These are phyloP conservation scores for Caenorhabditis angaria DNA, from an alignment of 2,888 invertebrate genomes.

Conservation along the genomic window DNA sequence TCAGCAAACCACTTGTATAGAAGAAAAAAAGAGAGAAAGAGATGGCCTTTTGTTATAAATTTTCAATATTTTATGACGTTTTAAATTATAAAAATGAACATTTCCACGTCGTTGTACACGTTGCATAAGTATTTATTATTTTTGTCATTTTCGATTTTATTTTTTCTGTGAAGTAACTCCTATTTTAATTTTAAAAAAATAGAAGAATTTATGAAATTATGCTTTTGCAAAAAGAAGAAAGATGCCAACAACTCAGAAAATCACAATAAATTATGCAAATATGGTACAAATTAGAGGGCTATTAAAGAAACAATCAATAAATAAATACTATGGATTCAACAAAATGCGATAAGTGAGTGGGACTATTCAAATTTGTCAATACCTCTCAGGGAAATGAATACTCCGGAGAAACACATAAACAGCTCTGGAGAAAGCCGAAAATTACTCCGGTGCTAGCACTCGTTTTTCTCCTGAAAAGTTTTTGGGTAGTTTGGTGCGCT, in stretches of 20 bases:
- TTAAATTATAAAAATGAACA: too few species aligned
- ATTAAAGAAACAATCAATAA: neutral
- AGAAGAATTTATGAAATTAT: neutral
- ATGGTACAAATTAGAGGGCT: slow-evolving; percentile 3
- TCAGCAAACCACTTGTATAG: slow-evolving; percentile 7
- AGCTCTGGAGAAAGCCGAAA: too few species aligned
- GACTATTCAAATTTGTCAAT: slow-evolving; percentile 4
- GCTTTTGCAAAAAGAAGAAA: neutral
- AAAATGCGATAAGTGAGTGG: slow-evolving; percentile 3
- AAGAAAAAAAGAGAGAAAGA: too few species aligned
- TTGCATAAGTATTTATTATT: too few species aligned
- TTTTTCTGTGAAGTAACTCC: too few species aligned
- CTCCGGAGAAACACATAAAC: too few species aligned
- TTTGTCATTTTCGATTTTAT: too few species aligned
- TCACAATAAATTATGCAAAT: slow-evolving; percentile 8
- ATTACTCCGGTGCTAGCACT: too few species aligned
- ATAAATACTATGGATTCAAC: neutral
- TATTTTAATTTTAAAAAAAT: neutral
- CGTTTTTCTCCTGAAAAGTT: too few species aligned
- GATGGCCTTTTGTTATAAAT: neutral
- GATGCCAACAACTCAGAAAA: neutral
- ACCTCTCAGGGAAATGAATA: too few species aligned
- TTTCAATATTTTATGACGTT: slow-evolving; percentile 2
- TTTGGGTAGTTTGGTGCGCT: too few species aligned
- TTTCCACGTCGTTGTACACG: too few species aligned